Evolutionary conservation across 1,140 invertebrate genomes (phyloP).

Genomic region (Acromyrmex echinatior): DNA sequence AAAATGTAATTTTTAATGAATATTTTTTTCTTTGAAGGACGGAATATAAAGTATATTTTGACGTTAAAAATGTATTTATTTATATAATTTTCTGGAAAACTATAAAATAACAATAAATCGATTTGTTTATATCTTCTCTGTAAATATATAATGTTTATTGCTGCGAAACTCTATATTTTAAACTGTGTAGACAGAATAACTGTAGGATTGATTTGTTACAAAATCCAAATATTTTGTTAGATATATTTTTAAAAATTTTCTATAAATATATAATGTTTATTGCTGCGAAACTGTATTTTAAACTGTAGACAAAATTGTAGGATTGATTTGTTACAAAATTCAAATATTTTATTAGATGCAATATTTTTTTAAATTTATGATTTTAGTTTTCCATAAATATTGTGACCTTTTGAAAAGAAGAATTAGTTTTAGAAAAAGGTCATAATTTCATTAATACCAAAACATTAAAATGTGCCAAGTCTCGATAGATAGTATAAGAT

Average conservation of each 20-base stretch:
- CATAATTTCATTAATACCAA: not conserved
- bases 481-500: not conserved
- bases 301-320: not conserved
- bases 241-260: not conserved
- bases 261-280: not conserved
- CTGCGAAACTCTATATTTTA: not conserved
- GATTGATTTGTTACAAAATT: not conserved
- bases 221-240: slow-evolving; percentile 5
- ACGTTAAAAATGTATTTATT: slow-evolving; percentile 6
- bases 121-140: not conserved
- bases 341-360: not conserved
- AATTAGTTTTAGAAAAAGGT: not conserved
- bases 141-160: not conserved
- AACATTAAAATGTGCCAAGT: not conserved
- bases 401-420: not conserved
- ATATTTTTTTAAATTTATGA: not conserved
- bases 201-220: not conserved
- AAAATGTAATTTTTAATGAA: not conserved
- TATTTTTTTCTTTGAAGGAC: not conserved
- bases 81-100: not conserved
- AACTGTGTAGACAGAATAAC: not conserved
- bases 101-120: slow-evolving; percentile 4
- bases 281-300: not conserved
- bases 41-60: not conserved
- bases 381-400: not conserved